phyloP scores from a whole-genome alignment of 2,888 invertebrate species.

The Drosophila acutilabella region DNA sequence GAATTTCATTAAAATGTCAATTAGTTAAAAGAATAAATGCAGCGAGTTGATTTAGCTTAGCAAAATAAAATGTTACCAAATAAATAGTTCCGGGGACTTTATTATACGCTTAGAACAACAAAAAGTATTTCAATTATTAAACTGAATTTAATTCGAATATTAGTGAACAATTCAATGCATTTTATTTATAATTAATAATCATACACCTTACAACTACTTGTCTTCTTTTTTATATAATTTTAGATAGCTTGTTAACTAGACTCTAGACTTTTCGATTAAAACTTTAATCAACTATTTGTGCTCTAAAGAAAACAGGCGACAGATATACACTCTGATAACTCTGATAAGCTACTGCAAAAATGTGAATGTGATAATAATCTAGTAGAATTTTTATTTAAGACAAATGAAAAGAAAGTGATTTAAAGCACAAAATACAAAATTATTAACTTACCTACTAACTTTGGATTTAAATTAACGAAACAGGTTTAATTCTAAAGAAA shows the following conservation, averaged over 20 bases:
- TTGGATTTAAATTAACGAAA: constrained; percentile 19
- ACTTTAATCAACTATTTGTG: constrained; percentile 2
- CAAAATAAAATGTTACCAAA: too few species aligned
- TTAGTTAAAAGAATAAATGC: too few species aligned
- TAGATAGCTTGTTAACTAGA: background rate
- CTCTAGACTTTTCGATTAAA: constrained; percentile 6
- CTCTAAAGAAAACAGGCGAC: background rate
- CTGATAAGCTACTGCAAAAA: constrained; percentile 1
- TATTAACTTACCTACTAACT: constrained; percentile 6
- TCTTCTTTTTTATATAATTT: background rate
- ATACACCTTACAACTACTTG: too few species aligned
- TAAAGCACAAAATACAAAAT: constrained; percentile 1
- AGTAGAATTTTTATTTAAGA: constrained; percentile 20
- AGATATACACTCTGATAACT: background rate
- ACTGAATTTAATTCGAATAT: too few species aligned
- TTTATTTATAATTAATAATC: background rate
- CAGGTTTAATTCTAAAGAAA: constrained; percentile 12
- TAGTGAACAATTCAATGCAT: background rate
- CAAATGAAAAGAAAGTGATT: constrained; percentile 38
- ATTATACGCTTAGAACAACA: too few species aligned
- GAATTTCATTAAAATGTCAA: too few species aligned
- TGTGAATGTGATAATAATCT: constrained; percentile 8
- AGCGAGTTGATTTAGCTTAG: too few species aligned
- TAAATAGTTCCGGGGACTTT: too few species aligned
- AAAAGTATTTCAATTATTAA: too few species aligned